Evolutionary conservation across 2,113 vertebrate genomes (phyloP).

Genomic region (Erpornis zantholeuca): DNA sequence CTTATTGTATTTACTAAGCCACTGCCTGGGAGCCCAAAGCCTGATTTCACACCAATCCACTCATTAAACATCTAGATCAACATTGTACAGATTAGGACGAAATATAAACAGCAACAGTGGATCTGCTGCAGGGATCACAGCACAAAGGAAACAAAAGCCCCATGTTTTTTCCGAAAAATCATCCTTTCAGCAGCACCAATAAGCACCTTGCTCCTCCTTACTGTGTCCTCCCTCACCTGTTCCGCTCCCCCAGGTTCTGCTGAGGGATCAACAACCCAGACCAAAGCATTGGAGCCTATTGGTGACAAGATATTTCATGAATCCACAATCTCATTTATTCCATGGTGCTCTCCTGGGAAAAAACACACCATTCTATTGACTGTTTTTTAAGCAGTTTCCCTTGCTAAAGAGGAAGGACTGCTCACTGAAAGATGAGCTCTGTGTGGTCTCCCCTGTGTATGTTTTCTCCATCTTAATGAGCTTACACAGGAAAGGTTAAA

Average conservation of each 20-base stretch:
- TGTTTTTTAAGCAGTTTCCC: not conserved
- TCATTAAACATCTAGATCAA: slow-evolving; percentile 64
- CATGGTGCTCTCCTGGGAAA: not conserved
- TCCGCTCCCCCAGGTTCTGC: not conserved
- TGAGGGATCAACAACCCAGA: not conserved
- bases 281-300: not conserved
- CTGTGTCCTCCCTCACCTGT: not conserved
- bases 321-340: slow-evolving; percentile 33
- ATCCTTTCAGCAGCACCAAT: not conserved
- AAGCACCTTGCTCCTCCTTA: not conserved
- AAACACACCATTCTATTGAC: not conserved
- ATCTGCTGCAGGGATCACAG: not conserved
- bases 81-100: slow-evolving; percentile 18
- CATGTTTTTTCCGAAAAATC: not conserved
- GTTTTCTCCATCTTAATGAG: not conserved
- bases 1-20: slow-evolving; percentile 59
- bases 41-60: slow-evolving; percentile 49
- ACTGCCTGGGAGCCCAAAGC: slow-evolving; percentile 17
- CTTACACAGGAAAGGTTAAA: not conserved
- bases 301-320: not conserved
- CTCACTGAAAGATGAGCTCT: not conserved
- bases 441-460: not conserved
- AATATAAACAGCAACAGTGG: not conserved
- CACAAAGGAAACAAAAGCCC: not conserved
- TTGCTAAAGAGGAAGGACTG: not conserved